Evolutionary conservation across 2,797 vertebrate species (phyloP).

Genomic region (Epinephelus coioides): DNA sequence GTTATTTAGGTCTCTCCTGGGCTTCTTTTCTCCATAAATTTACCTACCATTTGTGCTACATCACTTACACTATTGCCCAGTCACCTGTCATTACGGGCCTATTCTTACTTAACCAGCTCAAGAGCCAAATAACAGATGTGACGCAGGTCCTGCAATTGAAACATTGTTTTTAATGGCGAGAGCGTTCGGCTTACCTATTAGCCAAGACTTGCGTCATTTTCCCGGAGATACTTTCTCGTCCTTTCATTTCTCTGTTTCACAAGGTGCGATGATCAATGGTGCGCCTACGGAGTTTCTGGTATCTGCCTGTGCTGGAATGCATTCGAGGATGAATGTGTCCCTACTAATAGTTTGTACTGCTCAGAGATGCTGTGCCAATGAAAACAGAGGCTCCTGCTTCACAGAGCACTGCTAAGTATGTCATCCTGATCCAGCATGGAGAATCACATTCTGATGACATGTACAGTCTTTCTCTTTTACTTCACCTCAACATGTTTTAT

Average conservation of each 20-base stretch:
- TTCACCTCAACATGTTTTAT: slow-evolving; percentile 17
- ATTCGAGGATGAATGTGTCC: slow-evolving; percentile 68
- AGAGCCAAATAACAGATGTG: slow-evolving; percentile 56
- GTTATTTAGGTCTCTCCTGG: slow-evolving; percentile 75
- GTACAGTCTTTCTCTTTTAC: slow-evolving; percentile 44
- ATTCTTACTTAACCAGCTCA: slow-evolving; percentile 37
- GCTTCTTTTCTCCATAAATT: slow-evolving; percentile 61
- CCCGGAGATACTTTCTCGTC: slow-evolving; percentile 28
- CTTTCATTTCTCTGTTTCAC: slow-evolving; percentile 12
- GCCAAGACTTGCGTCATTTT: slow-evolving; percentile 46
- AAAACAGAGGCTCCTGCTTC: slow-evolving; percentile 78
- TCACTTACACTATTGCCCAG: slow-evolving; percentile 59
- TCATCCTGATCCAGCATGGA: slow-evolving; percentile 70
- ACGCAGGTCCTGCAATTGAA: slow-evolving; percentile 27
- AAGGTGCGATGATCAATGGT: slow-evolving; percentile 19
- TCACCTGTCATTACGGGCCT: slow-evolving; percentile 57
- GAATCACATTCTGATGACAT: slow-evolving; percentile 65
- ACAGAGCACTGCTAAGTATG: slow-evolving; percentile 68
- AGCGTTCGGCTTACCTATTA: neutral
- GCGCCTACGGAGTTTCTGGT: slow-evolving; percentile 21
- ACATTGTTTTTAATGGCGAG: slow-evolving; percentile 39
- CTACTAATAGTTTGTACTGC: slow-evolving; percentile 68
- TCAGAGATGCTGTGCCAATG: slow-evolving; percentile 73
- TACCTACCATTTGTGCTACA: slow-evolving; percentile 75
- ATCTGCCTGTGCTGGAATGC: slow-evolving; percentile 56